A percentile compares a stretch with the other conserved stretches of the same genome.
phyloP scores from a whole-genome alignment of 2,113 vertebrate genomes.

The Herpailurus yagouaroundi region DNA sequence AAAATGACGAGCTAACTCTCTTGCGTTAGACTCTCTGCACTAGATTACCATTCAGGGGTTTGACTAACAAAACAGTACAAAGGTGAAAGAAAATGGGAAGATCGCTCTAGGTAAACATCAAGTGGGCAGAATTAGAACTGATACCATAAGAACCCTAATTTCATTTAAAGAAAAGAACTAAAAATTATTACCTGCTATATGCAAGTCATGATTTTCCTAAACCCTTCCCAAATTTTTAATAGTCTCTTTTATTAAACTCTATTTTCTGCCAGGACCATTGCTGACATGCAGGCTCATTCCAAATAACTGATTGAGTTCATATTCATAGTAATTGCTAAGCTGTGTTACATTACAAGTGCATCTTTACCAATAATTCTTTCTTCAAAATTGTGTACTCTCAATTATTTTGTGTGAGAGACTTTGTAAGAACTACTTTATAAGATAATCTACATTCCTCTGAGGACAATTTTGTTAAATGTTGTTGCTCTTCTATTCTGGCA shows the following conservation, averaged over 20 bases:
- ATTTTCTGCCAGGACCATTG: not conserved
- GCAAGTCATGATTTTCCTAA: not conserved
- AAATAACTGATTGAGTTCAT: not conserved
- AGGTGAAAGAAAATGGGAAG: not conserved
- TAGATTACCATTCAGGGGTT: not conserved
- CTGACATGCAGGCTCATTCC: not conserved
- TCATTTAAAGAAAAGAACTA: not conserved
- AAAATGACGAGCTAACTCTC: not conserved
- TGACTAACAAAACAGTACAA: not conserved
- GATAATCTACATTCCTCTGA: not conserved
- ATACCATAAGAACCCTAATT: not conserved
- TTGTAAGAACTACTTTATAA: not conserved
- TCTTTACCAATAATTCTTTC: not conserved
- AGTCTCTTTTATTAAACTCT: not conserved
- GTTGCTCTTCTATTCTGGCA: not conserved
- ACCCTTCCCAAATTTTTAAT: not conserved
- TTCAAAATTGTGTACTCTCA: not conserved
- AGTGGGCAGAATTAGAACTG: not conserved
- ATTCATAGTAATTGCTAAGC: not conserved
- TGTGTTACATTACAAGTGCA: not conserved
- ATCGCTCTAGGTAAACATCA: not conserved
- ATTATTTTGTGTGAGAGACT: not conserved
- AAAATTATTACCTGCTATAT: not conserved
- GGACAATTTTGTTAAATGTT: not conserved
- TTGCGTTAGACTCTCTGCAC: not conserved